A percentile compares a stretch with the other conserved stretches of the same genome.
These are phyloP conservation scores for Microtus richardsoni DNA, from an alignment of 2,113 vertebrate species.

Conservation along the genomic window DNA sequence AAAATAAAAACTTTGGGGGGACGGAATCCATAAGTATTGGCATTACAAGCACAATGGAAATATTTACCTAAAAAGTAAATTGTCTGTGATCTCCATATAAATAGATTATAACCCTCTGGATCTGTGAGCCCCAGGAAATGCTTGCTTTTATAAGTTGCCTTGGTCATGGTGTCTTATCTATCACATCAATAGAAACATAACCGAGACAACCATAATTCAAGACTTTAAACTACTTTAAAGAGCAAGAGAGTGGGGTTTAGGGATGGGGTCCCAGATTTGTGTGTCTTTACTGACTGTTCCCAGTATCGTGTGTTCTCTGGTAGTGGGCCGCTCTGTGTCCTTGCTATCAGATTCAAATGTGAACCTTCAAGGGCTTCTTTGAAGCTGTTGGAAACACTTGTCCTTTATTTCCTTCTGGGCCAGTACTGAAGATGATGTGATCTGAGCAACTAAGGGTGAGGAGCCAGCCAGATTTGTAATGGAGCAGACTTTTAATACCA, in stretches of 20 bases:
- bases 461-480: not conserved
- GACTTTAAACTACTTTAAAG: not conserved
- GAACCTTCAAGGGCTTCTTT: not conserved
- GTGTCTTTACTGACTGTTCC: not conserved
- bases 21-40: not conserved
- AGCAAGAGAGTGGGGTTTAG: not conserved
- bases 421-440: not conserved
- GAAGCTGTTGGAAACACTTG: not conserved
- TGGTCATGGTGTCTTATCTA: not conserved
- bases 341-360: not conserved
- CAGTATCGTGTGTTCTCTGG: not conserved
- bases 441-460: not conserved
- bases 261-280: not conserved
- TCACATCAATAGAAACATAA: not conserved
- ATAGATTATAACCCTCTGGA: not conserved
- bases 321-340: not conserved
- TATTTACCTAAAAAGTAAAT: not conserved
- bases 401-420: conserved; percentile 2
- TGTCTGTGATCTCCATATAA: not conserved
- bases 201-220: not conserved
- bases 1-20: not conserved
- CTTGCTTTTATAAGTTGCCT: not conserved
- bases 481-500: not conserved
- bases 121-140: not conserved
- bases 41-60: not conserved